Evolutionary conservation across 2,113 vertebrate species (phyloP), one percentile per base, ranked within the genome.

Genomic region (Motacilla tschutschensis): DNA sequence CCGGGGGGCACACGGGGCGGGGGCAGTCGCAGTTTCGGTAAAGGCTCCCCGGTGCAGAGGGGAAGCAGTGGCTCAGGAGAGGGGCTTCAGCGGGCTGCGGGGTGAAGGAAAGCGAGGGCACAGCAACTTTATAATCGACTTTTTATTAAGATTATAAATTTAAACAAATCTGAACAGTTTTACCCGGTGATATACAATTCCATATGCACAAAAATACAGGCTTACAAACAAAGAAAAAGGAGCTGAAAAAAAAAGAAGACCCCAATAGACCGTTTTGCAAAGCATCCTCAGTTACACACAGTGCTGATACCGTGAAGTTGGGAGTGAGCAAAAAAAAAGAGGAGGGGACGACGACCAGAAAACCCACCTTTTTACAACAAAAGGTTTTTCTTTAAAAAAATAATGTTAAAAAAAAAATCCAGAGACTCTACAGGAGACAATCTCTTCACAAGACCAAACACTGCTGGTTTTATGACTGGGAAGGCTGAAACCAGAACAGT

Each of bases 61-160:
- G 51, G 36, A 60, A 71, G 79, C 7, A 17, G 40, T 4, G 53
- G 83, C 31, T 89, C 17, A 4, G 77, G 67, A 62, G 70, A 44
- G 87, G 55, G 43, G 62, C 22, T 87, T 53, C 46, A 6, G 20
- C 22, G 5, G 73, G 59, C 54, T 90, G 84, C 47, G 10, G 50
- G 36, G 91, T 14, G 53, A 64, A 77, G 73, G 77, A 53, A 83
- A 51, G 53, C 3, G 40, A 86, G 51, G 79, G 59, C 64, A 71
- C 82, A 81, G 43, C 75, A 93, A 87, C 71, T 75, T 95, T 95
- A 95, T 93, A 97, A 85, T 96, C 94, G 95, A 94, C 89, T 96
- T 97, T 98, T 98, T 98, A 98, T 99, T 98, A 98, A 98, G 98
- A 95, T 98, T 98, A 98, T 98, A 98, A 98, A 98, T 97, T 98